These are phyloP conservation scores for Penaeus japonicus DNA, from an alignment of 1,140 invertebrate genomes.

Conservation along the genomic window DNA sequence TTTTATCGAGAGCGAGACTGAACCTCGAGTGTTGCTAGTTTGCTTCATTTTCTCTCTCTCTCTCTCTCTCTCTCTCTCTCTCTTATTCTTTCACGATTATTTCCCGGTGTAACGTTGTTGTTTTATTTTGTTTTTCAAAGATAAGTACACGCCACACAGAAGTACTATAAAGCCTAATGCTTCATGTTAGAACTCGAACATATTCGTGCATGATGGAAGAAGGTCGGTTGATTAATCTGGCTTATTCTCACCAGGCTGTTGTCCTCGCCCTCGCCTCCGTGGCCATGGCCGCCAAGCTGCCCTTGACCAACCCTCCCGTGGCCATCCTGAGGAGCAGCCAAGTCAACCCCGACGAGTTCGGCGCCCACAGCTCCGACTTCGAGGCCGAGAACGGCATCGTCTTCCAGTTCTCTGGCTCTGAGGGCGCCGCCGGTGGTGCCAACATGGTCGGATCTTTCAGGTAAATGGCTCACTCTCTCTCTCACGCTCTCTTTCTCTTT, in stretches of 20 bases:
- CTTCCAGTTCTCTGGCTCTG: constrained; percentile 13
- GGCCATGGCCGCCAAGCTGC: constrained; percentile 18
- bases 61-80: neutral
- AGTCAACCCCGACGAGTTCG: constrained; percentile 31
- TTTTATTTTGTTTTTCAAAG: too few species aligned
- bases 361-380: constrained; percentile 47
- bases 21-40: neutral
- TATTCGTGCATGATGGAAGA: too few species aligned
- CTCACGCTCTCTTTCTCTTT: too few species aligned
- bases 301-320: neutral
- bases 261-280: neutral
- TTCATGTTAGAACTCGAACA: too few species aligned
- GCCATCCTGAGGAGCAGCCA: constrained; percentile 24
- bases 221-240: too few species aligned
- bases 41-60: neutral
- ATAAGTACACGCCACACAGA: too few species aligned
- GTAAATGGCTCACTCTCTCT: neutral
- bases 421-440: constrained; percentile 16
- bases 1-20: too few species aligned
- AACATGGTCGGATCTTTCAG: constrained; percentile 32
- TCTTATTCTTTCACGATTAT: neutral
- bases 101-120: too few species aligned
- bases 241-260: neutral
- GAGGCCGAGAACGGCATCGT: constrained; percentile 41
- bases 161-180: too few species aligned